Percentiles rank a stretch among this genome's conserved stretches.
Evolutionary conservation across 2,113 vertebrate species (phyloP).

Genomic region (Alaudala cheleensis): DNA sequence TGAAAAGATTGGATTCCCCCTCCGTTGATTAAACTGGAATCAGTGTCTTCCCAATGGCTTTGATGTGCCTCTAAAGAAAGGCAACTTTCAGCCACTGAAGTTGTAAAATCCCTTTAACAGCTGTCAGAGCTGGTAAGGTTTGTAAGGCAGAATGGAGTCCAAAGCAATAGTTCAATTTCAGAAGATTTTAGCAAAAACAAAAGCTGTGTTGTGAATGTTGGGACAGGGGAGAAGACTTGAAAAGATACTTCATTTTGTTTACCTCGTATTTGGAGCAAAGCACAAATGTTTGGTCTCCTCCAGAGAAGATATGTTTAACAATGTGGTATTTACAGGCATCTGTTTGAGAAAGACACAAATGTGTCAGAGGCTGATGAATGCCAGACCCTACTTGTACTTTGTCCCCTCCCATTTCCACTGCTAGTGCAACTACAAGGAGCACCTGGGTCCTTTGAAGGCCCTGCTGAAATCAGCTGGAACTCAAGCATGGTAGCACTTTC

Average conservation of each 20-base stretch:
- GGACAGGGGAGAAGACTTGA: not conserved
- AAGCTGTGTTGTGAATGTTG: not conserved
- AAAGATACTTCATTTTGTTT: slow-evolving; percentile 13
- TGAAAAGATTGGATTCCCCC: not conserved
- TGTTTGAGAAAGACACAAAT: slow-evolving; percentile 39
- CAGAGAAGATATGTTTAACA: slow-evolving; percentile 90
- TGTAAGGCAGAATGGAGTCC: not conserved
- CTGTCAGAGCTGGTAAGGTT: not conserved
- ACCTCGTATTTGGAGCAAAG: slow-evolving; percentile 88
- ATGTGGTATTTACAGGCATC: slow-evolving; percentile 79
- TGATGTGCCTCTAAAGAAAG: not conserved
- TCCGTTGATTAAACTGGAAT: not conserved
- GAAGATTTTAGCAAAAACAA: not conserved
- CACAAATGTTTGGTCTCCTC: slow-evolving; percentile 94
- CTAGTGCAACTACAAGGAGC: not conserved
- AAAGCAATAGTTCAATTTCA: not conserved
- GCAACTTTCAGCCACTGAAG: not conserved
- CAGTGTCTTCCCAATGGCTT: not conserved
- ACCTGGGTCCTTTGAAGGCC: not conserved
- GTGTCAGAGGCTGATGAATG: not conserved
- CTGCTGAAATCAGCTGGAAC: not conserved
- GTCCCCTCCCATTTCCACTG: not conserved
- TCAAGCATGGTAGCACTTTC: not conserved
- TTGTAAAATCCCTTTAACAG: not conserved
- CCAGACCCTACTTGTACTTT: not conserved